Conservation (phyloP, 2,888 invertebrate species). For the Caenorhabditis becei region DNA sequence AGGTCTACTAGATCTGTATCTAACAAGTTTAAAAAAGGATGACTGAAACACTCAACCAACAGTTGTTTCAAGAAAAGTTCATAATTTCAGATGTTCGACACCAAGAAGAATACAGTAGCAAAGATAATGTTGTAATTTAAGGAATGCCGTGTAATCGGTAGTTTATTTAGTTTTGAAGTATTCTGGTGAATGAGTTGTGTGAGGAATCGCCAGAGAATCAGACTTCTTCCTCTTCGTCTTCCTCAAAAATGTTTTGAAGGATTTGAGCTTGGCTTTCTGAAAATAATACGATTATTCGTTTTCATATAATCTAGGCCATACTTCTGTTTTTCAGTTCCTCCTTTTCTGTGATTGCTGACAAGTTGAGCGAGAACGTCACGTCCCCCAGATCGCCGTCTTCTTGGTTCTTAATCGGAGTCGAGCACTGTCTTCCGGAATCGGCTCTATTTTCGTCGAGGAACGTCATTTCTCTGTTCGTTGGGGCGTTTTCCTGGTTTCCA, state of each 20-base stretch:
- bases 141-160: too few relatives aligned
- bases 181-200: too few relatives aligned
- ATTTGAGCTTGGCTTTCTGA: constrained; percentile 27
- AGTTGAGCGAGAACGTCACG: constrained; percentile 43
- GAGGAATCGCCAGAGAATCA: not conserved
- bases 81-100: too few relatives aligned
- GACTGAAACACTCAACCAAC: too few relatives aligned
- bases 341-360: constrained; percentile 46
- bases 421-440: constrained; percentile 38
- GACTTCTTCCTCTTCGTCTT: constrained; percentile 23
- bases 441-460: constrained; percentile 34
- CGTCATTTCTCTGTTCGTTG: constrained; percentile 2
- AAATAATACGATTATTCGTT: not conserved
- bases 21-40: too few relatives aligned
- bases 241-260: constrained; percentile 39
- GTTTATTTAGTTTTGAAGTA: too few relatives aligned
- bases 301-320: constrained; percentile 11
- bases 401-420: constrained; percentile 40
- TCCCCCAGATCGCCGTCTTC: constrained; percentile 5
- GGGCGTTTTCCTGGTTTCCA: constrained; percentile 4
- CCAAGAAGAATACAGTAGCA: too few relatives aligned
- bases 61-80: too few relatives aligned
- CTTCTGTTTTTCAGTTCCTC: constrained; percentile 41
- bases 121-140: too few relatives aligned
- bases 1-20: too few relatives aligned